Evolutionary conservation across 2,888 invertebrate species (phyloP).

Genomic region (Scelioninae gen. 2): DNA sequence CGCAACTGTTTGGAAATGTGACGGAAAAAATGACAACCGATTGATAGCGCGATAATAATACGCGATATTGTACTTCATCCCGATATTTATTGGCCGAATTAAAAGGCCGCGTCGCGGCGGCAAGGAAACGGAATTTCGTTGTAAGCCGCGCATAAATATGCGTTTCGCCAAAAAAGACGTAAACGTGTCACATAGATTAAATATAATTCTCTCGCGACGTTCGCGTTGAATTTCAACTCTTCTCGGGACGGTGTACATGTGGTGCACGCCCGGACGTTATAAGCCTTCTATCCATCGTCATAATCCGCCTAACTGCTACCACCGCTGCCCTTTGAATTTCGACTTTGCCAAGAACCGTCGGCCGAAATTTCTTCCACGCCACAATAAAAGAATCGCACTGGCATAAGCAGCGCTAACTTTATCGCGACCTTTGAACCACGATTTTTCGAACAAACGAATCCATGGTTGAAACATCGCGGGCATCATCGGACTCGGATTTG

Average conservation of each 20-base stretch:
- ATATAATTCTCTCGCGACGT: slow-evolving; percentile 40
- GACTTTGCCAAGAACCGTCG: slow-evolving; percentile 44
- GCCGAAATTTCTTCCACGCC: slow-evolving; percentile 41
- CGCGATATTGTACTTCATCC: slow-evolving; percentile 3
- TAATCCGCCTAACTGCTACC: slow-evolving; percentile 50
- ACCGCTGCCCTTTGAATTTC: slow-evolving; percentile 37
- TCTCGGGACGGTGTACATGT: slow-evolving; percentile 23
- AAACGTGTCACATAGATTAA: slow-evolving; percentile 49
- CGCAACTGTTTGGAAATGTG: too few relatives aligned
- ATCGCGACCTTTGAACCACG: slow-evolving; percentile 7
- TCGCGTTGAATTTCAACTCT: slow-evolving; percentile 42
- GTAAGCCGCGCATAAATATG: slow-evolving; percentile 30
- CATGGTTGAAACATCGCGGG: slow-evolving; percentile 27
- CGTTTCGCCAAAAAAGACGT: slow-evolving; percentile 34
- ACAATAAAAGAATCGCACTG: slow-evolving; percentile 32
- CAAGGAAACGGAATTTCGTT: slow-evolving; percentile 1
- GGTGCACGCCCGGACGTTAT: slow-evolving; percentile 46
- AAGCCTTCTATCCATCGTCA: slow-evolving; percentile 54
- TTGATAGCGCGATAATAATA: slow-evolving; percentile 14
- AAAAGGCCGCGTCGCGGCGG: background rate
- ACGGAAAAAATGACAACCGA: too few relatives aligned
- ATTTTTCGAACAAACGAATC: background rate
- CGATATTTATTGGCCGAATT: slow-evolving; percentile 24
- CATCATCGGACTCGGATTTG: too few relatives aligned
- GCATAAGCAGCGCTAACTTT: slow-evolving; percentile 13